These are phyloP conservation scores for Dromius quadrimaculatus DNA, from an alignment of 2,888 invertebrate species.

Conservation along the genomic window DNA sequence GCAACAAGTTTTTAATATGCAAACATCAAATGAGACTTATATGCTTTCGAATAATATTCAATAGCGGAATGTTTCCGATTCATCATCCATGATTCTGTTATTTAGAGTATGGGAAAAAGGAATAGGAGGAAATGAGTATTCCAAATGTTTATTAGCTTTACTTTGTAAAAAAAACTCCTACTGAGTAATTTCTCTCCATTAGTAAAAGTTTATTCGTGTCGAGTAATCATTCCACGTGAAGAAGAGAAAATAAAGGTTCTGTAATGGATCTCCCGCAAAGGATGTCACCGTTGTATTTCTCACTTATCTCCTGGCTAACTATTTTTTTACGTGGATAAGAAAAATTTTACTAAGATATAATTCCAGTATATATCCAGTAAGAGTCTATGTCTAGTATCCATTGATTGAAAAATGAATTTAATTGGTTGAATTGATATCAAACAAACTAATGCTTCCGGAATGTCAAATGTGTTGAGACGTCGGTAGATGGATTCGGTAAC, in stretches of 20 bases:
- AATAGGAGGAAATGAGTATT: neutral
- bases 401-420: too few relatives aligned
- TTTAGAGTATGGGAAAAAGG: neutral
- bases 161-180: slow-evolving; percentile 16
- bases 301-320: too few relatives aligned
- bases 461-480: neutral
- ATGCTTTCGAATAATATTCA: too few relatives aligned
- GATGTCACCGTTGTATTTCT: slow-evolving; percentile 2
- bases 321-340: too few relatives aligned
- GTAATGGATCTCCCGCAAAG: slow-evolving; percentile 12
- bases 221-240: slow-evolving; percentile 31
- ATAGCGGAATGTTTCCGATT: too few relatives aligned
- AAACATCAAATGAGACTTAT: too few relatives aligned
- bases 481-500: slow-evolving; percentile 18
- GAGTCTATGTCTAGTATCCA: too few relatives aligned
- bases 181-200: slow-evolving; percentile 22
- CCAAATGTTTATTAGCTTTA: neutral
- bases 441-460: neutral
- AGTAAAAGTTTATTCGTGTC: slow-evolving; percentile 42
- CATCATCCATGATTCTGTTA: too few relatives aligned
- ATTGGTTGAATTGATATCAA: too few relatives aligned
- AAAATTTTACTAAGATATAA: too few relatives aligned
- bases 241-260: slow-evolving; percentile 19
- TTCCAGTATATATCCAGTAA: too few relatives aligned
- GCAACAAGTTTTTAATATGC: slow-evolving; percentile 30